Base-by-base conservation (phyloP, 1,140 invertebrate genomes). In the Habropoda laboriosa region DNA sequence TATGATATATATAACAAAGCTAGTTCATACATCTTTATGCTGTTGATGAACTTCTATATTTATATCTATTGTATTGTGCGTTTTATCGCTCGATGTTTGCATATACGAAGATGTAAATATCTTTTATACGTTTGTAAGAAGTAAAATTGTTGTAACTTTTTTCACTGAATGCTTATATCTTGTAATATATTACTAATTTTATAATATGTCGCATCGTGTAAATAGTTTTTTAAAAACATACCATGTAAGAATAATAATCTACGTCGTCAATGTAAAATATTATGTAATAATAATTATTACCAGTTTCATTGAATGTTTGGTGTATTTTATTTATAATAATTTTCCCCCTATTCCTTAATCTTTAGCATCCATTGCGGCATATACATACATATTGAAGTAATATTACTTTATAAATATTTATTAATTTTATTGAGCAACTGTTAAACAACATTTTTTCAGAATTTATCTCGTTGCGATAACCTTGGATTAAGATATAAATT, bases 131-230 rank as follows among this genome's bases (percentile, higher is more conserved):
- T 32, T 24, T 42, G 18, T 30, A 63, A 63, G 32, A 4, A 49
- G 10, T 61, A 38, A 30, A 24, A 53, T 47, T 30, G 13, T 64
- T 30, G 57, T 57, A 58, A 30, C 10, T 12, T 18, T 32, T 12
- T 18, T 27, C 3, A 49, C 21, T 58, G 16, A 58, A 38, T 57
- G 47, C 1, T 47, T 70, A 32, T 70, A 40, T 30, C 13, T 45
- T 77, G 38, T 47, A 77, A 57, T 38, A 77, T 76, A 76, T 42
- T 66, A 67, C 12, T 67, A 76, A 68, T 68, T 47, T 10, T 74
- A n/a, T 4, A 7, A 73, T 74, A 42, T 40, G 12, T 40, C 21
- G 40, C 1, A n/a, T 32, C 42, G 8, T 75, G 61, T 66, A 75
- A 64, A 75, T 66, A 75, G 18, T 49, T 32, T 21, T 21, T 38